Conservation (phyloP, 2,113 vertebrate genomes). For the Chaetodon trifascialis region DNA sequence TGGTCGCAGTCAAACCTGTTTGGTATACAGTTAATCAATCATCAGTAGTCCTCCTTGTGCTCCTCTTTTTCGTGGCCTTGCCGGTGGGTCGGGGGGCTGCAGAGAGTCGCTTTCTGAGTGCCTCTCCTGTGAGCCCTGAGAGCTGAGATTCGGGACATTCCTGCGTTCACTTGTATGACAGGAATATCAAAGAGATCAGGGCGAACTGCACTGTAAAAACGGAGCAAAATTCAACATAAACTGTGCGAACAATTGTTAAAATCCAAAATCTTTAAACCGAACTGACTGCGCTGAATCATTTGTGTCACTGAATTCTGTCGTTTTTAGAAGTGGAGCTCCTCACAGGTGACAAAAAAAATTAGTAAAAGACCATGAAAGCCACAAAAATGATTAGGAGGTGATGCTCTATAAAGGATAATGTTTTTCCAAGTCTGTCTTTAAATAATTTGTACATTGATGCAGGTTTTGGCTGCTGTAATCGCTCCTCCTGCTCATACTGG, state of each 20-base stretch:
- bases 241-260: background rate
- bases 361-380: too few species aligned
- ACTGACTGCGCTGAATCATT: background rate
- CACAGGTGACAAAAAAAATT: background rate
- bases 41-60: conserved; percentile 35
- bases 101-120: conserved; percentile 42
- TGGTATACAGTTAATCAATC: conserved; percentile 51
- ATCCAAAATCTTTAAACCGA: too few species aligned
- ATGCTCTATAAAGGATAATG: too few species aligned
- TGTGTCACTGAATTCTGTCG: background rate
- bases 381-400: too few species aligned
- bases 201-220: conserved; percentile 20
- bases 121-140: conserved; percentile 37
- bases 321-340: background rate
- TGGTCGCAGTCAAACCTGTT: conserved; percentile 40
- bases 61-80: conserved; percentile 13
- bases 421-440: too few species aligned
- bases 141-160: conserved; percentile 64
- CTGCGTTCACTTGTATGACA: conserved; percentile 48
- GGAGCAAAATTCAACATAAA: background rate
- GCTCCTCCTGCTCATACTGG: too few species aligned
- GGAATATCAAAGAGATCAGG: conserved; percentile 67
- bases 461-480: too few species aligned
- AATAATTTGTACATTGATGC: too few species aligned
- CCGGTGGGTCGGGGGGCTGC: conserved; percentile 37